phyloP scores from a whole-genome alignment of 2,888 invertebrate genomes.

The Himalopsyche japonica region DNA sequence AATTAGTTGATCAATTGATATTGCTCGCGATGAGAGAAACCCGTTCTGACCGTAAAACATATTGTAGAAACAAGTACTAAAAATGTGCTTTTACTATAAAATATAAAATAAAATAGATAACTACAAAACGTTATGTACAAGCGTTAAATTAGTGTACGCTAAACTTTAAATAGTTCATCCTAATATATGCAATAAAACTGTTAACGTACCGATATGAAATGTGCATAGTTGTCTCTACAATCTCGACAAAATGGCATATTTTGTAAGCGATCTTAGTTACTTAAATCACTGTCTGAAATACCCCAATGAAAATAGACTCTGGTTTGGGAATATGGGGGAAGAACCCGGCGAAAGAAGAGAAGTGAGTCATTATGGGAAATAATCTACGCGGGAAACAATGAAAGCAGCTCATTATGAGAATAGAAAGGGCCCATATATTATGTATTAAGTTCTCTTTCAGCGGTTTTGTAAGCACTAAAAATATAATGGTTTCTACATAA shows the following conservation, averaged over 20 bases:
- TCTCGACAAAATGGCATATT: background rate
- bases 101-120: no score
- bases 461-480: background rate
- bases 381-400: conserved; percentile 6
- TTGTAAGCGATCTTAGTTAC: background rate
- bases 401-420: conserved; percentile 6
- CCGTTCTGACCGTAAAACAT: no score
- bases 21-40: no score
- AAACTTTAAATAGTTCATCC: background rate
- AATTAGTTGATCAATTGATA: no score
- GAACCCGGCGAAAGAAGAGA: conserved; percentile 2
- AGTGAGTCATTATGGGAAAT: background rate
- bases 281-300: conserved; percentile 7
- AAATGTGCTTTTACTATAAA: no score
- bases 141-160: no score
- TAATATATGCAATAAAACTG: background rate
- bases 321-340: background rate
- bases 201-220: background rate
- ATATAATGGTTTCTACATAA: background rate
- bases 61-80: no score
- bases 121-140: no score
- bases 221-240: background rate
- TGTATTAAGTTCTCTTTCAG: background rate
- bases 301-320: conserved; percentile 11
- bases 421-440: conserved; percentile 13